Percentiles rank a stretch among this genome's conserved stretches.
phyloP scores from a whole-genome alignment of 2,113 vertebrate species.

The Theristicus caerulescens region DNA sequence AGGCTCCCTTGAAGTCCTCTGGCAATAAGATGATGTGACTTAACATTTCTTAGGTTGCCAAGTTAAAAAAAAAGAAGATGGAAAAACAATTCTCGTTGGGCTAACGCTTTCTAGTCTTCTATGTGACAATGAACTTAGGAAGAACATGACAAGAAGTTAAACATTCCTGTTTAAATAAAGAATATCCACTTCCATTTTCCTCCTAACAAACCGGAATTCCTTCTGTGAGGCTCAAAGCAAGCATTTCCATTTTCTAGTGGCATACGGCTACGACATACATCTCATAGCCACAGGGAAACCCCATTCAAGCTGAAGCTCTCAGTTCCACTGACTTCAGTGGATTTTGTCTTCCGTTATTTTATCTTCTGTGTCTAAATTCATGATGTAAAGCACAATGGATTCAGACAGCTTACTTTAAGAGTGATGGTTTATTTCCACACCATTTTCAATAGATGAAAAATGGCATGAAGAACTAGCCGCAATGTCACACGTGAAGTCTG shows the following conservation, averaged over 20 bases:
- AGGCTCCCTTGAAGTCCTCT: neutral
- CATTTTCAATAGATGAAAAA: neutral
- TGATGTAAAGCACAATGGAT: neutral
- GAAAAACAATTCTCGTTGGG: neutral
- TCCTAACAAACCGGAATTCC: neutral
- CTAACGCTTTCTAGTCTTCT: neutral
- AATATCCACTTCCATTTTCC: neutral
- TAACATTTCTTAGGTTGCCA: neutral
- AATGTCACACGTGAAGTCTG: neutral
- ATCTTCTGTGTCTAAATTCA: neutral
- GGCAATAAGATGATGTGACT: neutral
- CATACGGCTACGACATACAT: fast-evolving
- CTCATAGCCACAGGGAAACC: neutral
- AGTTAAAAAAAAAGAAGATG: neutral
- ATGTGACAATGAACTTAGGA: neutral
- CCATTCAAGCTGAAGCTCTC: neutral
- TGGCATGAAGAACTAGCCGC: neutral
- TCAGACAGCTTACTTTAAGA: neutral
- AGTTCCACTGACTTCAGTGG: neutral
- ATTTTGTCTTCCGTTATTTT: neutral
- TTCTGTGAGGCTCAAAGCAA: neutral
- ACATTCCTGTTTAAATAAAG: neutral
- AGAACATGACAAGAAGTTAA: neutral
- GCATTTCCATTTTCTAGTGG: neutral
- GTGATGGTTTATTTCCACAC: neutral